Conservation (phyloP, 1,140 invertebrate genomes). For the Venturia canescens region DNA sequence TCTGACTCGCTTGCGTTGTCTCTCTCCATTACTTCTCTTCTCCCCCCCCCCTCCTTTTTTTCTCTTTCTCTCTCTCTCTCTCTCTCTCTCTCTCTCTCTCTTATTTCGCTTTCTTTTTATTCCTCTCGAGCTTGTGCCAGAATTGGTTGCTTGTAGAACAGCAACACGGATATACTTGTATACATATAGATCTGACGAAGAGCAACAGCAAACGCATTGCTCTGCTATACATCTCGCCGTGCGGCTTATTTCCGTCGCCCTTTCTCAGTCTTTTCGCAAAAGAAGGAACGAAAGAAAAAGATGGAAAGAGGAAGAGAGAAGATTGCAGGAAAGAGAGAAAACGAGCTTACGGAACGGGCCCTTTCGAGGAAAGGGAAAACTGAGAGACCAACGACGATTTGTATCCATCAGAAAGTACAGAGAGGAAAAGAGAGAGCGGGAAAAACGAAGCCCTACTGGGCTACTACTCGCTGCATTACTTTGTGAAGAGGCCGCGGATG, state of each 20-base stretch:
- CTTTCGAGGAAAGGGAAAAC: conserved; percentile 9
- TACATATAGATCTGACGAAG: not conserved
- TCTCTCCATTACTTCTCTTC: conserved; percentile 2
- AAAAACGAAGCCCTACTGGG: conserved; percentile 28
- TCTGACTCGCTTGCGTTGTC: not conserved
- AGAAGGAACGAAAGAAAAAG: not conserved
- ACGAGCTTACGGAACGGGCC: not conserved
- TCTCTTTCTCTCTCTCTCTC: not conserved
- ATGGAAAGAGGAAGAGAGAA: not conserved
- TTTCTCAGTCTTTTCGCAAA: conserved; percentile 28
- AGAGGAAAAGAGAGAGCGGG: not conserved
- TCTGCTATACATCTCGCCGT: conserved; percentile 3
- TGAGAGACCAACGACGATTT: conserved; percentile 58
- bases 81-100: not conserved
- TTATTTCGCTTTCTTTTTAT: not conserved
- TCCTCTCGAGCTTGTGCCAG: not conserved
- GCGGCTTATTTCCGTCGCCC: conserved; percentile 11
- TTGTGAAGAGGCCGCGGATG: conserved; percentile 10
- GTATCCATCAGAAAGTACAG: conserved; percentile 62
- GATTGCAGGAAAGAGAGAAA: not conserved
- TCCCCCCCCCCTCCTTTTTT: not conserved
- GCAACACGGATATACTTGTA: not conserved
- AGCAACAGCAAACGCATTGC: conserved; percentile 34
- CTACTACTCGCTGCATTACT: conserved; percentile 36
- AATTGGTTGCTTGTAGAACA: not conserved